These are phyloP conservation scores for Aphaenogaster ashmeadi DNA, from an alignment of 1,140 invertebrate genomes.

Conservation along the genomic window DNA sequence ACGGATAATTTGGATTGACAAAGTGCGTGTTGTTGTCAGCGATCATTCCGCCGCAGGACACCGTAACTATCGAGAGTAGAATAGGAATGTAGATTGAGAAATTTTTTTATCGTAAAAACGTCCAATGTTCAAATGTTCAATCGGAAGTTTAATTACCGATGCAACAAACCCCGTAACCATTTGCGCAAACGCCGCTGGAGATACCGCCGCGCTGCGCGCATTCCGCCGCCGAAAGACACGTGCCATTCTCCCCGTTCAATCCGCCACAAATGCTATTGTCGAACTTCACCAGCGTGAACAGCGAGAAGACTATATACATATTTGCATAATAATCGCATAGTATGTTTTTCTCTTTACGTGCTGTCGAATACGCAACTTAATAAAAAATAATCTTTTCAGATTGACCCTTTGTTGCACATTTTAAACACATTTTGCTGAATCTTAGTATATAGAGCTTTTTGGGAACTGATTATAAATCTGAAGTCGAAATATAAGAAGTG, in stretches of 20 bases:
- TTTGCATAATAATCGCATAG: background rate
- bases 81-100: background rate
- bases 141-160: constrained; percentile 87
- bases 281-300: constrained; percentile 93
- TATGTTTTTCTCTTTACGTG: background rate
- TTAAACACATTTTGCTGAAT: no score
- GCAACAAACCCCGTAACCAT: constrained; percentile 92
- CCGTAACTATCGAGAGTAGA: constrained; percentile 89
- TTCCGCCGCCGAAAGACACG: constrained; percentile 91
- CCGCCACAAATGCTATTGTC: constrained; percentile 90
- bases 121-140: background rate
- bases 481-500: no score
- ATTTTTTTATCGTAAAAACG: background rate
- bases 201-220: constrained; percentile 90
- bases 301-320: constrained; percentile 89
- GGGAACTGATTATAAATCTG: no score
- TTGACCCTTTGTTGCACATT: no score
- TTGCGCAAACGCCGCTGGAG: constrained; percentile 92
- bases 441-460: no score
- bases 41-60: constrained; percentile 92
- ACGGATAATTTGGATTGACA: constrained; percentile 93
- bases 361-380: background rate
- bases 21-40: constrained; percentile 94
- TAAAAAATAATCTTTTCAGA: background rate
- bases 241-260: constrained; percentile 92